Evolutionary conservation across 2,888 invertebrate species (phyloP).

Genomic region (Chrysodeixis includens): DNA sequence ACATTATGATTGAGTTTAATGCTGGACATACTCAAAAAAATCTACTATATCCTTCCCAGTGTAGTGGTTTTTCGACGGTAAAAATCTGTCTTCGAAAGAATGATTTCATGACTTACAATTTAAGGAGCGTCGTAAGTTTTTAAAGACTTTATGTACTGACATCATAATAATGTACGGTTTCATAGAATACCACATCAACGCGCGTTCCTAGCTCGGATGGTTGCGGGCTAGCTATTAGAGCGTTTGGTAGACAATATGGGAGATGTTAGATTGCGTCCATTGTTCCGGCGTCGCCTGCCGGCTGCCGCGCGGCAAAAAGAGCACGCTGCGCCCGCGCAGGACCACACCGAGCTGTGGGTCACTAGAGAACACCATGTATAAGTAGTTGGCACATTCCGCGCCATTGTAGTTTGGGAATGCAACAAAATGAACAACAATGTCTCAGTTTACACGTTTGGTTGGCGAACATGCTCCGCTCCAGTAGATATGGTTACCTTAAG

Average conservation of each 20-base stretch:
- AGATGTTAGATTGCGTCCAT: constrained; percentile 79
- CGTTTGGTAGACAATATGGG: constrained; percentile 80
- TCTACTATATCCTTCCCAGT: too few species aligned
- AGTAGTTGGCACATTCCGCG: constrained; percentile 37
- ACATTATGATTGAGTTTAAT: too few species aligned
- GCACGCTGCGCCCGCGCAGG: constrained; percentile 38
- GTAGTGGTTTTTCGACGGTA: too few species aligned
- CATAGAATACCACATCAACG: constrained; percentile 29
- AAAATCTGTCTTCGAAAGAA: too few species aligned
- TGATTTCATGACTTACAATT: too few species aligned
- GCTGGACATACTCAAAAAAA: too few species aligned
- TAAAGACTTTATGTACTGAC: too few species aligned
- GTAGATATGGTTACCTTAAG: constrained; percentile 3
- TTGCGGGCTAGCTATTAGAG: constrained; percentile 72
- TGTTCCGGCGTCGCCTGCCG: constrained; percentile 70
- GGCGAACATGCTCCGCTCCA: neutral
- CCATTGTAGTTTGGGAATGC: constrained; percentile 38
- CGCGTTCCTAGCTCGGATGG: constrained; percentile 26
- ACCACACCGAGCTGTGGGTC: constrained; percentile 59
- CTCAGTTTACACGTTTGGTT: constrained; percentile 8
- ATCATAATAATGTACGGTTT: neutral
- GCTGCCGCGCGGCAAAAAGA: constrained; percentile 63
- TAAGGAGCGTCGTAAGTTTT: too few species aligned
- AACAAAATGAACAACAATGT: constrained; percentile 10
- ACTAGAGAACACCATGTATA: constrained; percentile 52